Evolutionary conservation across 1,140 invertebrate species (phyloP).

Genomic region (Triops longicaudatus): DNA sequence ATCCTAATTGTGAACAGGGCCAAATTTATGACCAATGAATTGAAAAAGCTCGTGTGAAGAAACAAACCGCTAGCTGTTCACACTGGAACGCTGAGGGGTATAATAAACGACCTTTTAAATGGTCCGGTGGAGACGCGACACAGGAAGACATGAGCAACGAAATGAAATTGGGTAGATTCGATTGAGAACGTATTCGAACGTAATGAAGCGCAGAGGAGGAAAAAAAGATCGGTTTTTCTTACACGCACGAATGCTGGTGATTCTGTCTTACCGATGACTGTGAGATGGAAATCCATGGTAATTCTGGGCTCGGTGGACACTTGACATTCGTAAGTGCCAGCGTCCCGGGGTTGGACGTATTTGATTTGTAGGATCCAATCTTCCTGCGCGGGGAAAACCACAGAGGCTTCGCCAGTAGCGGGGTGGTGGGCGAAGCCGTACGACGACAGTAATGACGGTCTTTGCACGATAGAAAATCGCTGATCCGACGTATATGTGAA

Average conservation of each 20-base stretch:
- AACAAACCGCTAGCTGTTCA: no score
- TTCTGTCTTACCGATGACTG: conserved; percentile 63
- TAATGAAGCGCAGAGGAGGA: not conserved
- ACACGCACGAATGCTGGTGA: not conserved
- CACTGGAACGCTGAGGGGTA: no score
- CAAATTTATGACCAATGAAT: no score
- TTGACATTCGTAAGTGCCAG: conserved; percentile 87
- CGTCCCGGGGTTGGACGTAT: conserved; percentile 68
- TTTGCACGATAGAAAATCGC: conserved; percentile 44
- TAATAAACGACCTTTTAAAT: not conserved
- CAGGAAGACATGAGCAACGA: no score
- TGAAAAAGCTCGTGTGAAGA: no score
- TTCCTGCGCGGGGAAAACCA: not conserved
- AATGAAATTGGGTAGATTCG: no score
- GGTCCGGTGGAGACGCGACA: not conserved
- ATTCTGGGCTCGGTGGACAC: conserved; percentile 86
- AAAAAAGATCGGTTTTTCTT: not conserved
- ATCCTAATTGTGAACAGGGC: no score
- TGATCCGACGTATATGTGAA: conserved; percentile 69
- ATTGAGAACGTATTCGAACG: not conserved
- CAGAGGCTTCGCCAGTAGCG: not conserved
- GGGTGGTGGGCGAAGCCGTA: not conserved
- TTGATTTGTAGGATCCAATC: conserved; percentile 72
- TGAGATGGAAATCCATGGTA: conserved; percentile 77
- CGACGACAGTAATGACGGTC: conserved; percentile 4